phyloP scores from a whole-genome alignment of 2,797 vertebrate genomes.

The Pantherophis alleghaniensis region DNA sequence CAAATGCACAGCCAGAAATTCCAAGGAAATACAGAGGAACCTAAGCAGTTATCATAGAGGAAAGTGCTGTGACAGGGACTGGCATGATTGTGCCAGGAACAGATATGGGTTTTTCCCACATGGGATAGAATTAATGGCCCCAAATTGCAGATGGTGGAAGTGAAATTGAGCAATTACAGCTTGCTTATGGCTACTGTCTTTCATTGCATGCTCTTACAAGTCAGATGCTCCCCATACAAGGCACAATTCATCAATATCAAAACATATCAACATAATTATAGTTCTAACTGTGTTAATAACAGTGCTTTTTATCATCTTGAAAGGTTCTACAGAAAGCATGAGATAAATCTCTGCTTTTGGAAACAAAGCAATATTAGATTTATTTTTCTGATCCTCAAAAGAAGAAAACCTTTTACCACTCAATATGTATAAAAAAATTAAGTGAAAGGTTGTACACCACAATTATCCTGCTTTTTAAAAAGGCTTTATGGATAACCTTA shows the following conservation, averaged over 20 bases:
- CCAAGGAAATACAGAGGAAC: background rate
- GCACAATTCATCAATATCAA: background rate
- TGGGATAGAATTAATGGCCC: background rate
- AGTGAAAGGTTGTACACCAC: background rate
- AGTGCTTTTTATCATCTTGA: background rate
- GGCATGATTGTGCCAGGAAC: background rate
- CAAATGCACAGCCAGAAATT: background rate
- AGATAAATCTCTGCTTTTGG: background rate
- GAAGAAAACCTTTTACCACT: background rate
- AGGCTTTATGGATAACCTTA: background rate
- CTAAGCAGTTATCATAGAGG: background rate
- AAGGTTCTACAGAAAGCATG: background rate
- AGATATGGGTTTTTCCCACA: background rate
- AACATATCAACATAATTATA: background rate
- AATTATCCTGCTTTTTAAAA: background rate
- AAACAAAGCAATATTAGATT: background rate
- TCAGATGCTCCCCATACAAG: background rate
- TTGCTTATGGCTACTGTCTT: background rate
- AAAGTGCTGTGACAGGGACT: background rate
- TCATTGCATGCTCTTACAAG: background rate
- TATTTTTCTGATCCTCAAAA: background rate
- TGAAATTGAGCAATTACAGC: background rate
- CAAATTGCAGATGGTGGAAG: background rate
- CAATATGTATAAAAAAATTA: background rate
- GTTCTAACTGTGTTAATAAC: no score